A percentile compares a stretch with the other conserved stretches of the same genome.
phyloP scores from a whole-genome alignment of 2,888 invertebrate species.

The Exephanes ischioxanthus region DNA sequence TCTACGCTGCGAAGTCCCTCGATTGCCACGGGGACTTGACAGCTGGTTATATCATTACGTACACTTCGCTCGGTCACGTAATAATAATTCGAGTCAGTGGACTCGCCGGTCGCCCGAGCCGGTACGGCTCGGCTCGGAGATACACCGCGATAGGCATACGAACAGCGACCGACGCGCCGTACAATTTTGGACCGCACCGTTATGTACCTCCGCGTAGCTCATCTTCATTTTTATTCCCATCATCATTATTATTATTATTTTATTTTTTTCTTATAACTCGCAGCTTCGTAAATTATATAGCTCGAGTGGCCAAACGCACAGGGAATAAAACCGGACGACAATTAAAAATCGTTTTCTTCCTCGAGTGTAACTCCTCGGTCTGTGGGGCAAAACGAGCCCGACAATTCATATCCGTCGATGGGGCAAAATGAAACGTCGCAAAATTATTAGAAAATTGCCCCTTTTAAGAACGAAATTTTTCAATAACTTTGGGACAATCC shows the following conservation, averaged over 20 bases:
- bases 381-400: no score
- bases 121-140: conserved; percentile 18
- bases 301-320: no score
- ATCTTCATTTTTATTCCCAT: neutral
- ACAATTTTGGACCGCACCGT: conserved; percentile 43
- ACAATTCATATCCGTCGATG: no score
- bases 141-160: neutral
- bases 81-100: conserved; percentile 63
- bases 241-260: neutral
- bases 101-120: conserved; percentile 23
- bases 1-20: neutral
- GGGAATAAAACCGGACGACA: no score
- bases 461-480: no score
- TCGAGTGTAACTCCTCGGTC: no score
- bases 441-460: no score
- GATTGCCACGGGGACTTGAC: conserved; percentile 34
- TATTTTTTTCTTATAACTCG: neutral
- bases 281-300: neutral
- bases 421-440: no score
- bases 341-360: no score
- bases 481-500: no score
- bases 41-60: conserved; percentile 59
- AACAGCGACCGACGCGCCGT: neutral
- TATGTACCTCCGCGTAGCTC: conserved; percentile 7
- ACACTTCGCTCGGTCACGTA: conserved; percentile 62